These are phyloP conservation scores for Chelonus formosanus DNA, from an alignment of 2,888 invertebrate genomes.

Conservation along the genomic window DNA sequence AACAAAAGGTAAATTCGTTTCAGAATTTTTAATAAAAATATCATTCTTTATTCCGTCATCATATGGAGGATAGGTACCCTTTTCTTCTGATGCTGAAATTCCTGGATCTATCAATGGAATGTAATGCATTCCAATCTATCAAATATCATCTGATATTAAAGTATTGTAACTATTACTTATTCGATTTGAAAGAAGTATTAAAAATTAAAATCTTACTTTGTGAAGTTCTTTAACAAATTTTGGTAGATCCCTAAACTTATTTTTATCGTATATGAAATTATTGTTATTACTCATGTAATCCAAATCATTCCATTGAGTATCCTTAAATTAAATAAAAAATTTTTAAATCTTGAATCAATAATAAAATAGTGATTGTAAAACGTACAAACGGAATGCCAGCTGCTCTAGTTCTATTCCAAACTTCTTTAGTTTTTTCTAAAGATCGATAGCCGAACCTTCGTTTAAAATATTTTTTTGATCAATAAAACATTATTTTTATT, in stretches of 20 bases:
- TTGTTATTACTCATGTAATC: slow-evolving; percentile 84
- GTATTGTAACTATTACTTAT: no score
- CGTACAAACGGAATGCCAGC: slow-evolving; percentile 82
- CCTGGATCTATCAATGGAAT: slow-evolving; percentile 81
- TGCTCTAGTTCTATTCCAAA: slow-evolving; percentile 75
- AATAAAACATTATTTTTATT: no score
- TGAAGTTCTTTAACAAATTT: slow-evolving; percentile 77
- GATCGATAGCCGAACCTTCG: slow-evolving; percentile 74
- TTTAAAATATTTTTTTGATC: not conserved
- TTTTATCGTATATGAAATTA: slow-evolving; percentile 80
- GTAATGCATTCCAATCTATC: slow-evolving; percentile 74
- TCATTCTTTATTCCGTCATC: slow-evolving; percentile 78
- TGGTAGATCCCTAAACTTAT: slow-evolving; percentile 72
- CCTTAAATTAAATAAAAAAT: slow-evolving; percentile 63
- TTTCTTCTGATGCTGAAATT: slow-evolving; percentile 74
- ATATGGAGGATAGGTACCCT: slow-evolving; percentile 78
- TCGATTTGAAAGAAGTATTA: no score
- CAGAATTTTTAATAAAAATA: slow-evolving; percentile 77
- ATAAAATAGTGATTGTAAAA: slow-evolving; percentile 38
- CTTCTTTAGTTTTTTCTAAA: slow-evolving; percentile 72
- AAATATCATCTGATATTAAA: no score
- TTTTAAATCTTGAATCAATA: not conserved
- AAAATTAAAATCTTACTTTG: slow-evolving; percentile 43
- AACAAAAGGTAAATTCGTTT: slow-evolving; percentile 72
- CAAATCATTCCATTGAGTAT: slow-evolving; percentile 85